Evolutionary conservation across 2,888 invertebrate species (phyloP), one percentile per base, ranked within the genome.

Genomic region (Gryllus longicercus): DNA sequence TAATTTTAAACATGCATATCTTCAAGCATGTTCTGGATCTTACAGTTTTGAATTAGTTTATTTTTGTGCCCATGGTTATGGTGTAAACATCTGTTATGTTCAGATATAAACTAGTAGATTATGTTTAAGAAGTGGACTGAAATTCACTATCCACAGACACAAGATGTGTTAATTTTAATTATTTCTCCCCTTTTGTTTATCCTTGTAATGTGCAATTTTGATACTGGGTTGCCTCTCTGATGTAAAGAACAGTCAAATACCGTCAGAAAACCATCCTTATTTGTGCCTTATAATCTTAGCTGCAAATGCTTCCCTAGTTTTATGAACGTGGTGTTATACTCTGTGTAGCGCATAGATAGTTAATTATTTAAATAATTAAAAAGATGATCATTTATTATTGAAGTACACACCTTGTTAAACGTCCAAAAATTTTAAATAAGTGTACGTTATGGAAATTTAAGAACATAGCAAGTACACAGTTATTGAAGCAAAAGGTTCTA

Each of bases 231-330:
- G 81, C 82, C 80, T 82, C 78, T 78, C 81, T 80, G 74, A 78
- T 49, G 63, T 49, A 79, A 23, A 76, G 50, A 81, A 79, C 74
- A 76, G 80, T 80, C 78, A 80, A n/a, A 18, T 77, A 77, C 80
- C 78, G 77, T 80, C 80, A 79, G 81, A 81, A 82, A 82, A 83
- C 82, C 83, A 83, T 83, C 83, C 83, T 83, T 83, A 80, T 83
- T 83, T 83, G 83, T 83, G 83, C 83, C 83, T 83, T 83, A 83
- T 82, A 82, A 81, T 81, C 81, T 82, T 83, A 83, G 83, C 82
- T 81, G 83, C 83, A 82, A 81, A 82, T 82, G 82, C 82, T 82
- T 82, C 81, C 82, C 82, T 82, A 82, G 82, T 82, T 82, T 80
- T 82, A 81, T 81, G 82, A 82, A 80, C 81, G 82, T 82, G 82